A percentile compares a stretch with the other conserved stretches of the same genome.
phyloP scores from a whole-genome alignment of 92 coral and sea anemone genomes.

The Phenganax stokvisi region DNA sequence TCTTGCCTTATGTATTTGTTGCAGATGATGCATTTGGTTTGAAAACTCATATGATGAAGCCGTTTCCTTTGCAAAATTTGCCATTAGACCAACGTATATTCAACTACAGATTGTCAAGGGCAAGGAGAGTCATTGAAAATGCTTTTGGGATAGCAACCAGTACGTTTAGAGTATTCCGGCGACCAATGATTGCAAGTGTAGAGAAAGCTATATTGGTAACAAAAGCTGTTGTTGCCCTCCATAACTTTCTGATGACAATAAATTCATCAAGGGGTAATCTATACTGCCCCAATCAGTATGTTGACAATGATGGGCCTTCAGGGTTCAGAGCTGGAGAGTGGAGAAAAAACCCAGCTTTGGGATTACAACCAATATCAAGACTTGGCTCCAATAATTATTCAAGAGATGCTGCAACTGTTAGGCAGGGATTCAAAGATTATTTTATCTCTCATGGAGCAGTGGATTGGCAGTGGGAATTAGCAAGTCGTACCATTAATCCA shows the following conservation, averaged over 20 bases:
- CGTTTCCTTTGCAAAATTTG: conserved; percentile 33
- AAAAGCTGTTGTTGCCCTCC: conserved; percentile 29
- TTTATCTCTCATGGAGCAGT: conserved; percentile 30
- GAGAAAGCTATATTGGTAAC: neutral
- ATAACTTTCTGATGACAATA: conserved; percentile 18
- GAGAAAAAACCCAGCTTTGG: conserved; percentile 30
- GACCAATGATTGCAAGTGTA: neutral
- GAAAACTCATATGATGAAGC: conserved; percentile 29
- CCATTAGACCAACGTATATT: conserved; percentile 27
- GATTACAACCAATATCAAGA: conserved; percentile 38
- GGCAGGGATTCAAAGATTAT: conserved; percentile 39
- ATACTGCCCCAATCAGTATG: conserved; percentile 17
- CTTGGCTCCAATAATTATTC: conserved; percentile 41
- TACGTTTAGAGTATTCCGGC: neutral
- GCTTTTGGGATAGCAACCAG: neutral
- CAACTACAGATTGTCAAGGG: conserved; percentile 14
- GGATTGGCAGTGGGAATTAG: conserved; percentile 41
- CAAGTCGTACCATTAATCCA: conserved; percentile 30
- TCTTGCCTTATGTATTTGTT: conserved; percentile 35
- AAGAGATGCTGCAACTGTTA: conserved; percentile 41
- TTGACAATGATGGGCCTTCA: conserved; percentile 34
- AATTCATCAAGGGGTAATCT: conserved; percentile 15
- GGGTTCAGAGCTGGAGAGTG: conserved; percentile 36
- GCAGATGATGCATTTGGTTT: conserved; percentile 37
- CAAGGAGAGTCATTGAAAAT: neutral